Evolutionary conservation across 1,140 invertebrate species (phyloP), one percentile per base, ranked within the genome.

Genomic region (Hydropsyche tenuis): DNA sequence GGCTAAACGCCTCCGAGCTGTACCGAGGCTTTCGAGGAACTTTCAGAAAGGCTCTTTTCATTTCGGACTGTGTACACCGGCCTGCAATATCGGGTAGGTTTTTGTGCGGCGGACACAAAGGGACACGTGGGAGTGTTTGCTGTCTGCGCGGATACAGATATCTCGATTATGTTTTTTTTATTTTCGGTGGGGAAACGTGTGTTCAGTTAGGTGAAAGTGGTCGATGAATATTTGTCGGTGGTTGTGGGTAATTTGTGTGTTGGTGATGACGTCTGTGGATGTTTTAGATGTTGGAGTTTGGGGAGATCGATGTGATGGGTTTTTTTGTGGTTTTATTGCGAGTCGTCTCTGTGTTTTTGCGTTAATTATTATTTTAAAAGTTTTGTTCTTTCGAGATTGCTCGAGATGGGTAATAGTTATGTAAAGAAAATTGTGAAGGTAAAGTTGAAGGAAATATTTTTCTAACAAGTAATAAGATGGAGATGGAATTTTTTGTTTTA

Each of bases 221-320:
- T 60, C 22, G 18, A 60, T 60, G 56, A 60, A 60, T 60, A 60
- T n/a, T n/a, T n/a, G n/a, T n/a, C n/a, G n/a, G n/a, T n/a, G n/a
- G n/a, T n/a, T n/a, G n/a, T n/a, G n/a, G n/a, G n/a, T n/a, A n/a
- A n/a, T n/a, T n/a, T n/a, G n/a, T n/a, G n/a, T n/a, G n/a, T n/a
- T n/a, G n/a, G n/a, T n/a, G n/a, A n/a, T n/a, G n/a, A n/a, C n/a
- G n/a, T n/a, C n/a, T n/a, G n/a, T n/a, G n/a, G n/a, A n/a, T n/a
- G n/a, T n/a, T n/a, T n/a, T n/a, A n/a, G n/a, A n/a, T n/a, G n/a
- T n/a, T n/a, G n/a, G n/a, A n/a, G n/a, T n/a, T 43, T 43, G 37
- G 12, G 5, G 37, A 43, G 12, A 43, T 43, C 12, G 5, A 43
- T 43, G 5, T 12, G 37, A 43, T 6, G 12, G 12, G 5, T 43